Base-by-base conservation (phyloP, 2,113 vertebrate species). In the Zosterops hypoxanthus region DNA sequence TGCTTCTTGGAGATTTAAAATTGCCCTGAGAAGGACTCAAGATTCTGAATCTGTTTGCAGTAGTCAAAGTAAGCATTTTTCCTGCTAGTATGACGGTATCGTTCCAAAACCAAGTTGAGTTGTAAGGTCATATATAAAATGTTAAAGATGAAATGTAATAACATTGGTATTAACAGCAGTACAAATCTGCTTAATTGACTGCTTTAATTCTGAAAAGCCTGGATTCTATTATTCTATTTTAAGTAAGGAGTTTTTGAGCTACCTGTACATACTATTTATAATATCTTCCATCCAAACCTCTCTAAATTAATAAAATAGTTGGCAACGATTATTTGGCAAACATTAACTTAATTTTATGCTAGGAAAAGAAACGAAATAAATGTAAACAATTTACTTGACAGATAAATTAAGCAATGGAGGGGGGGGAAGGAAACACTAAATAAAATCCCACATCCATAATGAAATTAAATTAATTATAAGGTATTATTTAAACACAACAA, bases 191-290 rank as follows among this genome's bases (percentile, higher is more conserved):
- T 60, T 66, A 36, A 72, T 8, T n/a, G 39, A 42, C n/a, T 24
- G 11, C 11, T 77, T 79, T 77, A 53, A 44, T 63, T 90, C 28
- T 72, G 34, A 57, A 24, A 71, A 49, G 12, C 4, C 23, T 59
- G 23, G 57, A 59, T 52, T 73, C 12, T 52, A 7, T 57, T 0
- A 36, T 20, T 66, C 23, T 59, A 24, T 29, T 34, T 44, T 20
- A 59, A 65, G 26, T 47, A 76, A 84, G 7, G 22, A 63, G 46
- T 70, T 17, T 71, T 21, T 87, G 22, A 75, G 8, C 44, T 68
- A 70, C 4, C 5, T 47, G 9, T 36, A 46, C 1, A 1, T 20
- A 36, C 3, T 0, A 0, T 4, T 57, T 86, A 29, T 34, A 80
- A 46, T 8, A 42, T 17, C 46, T 72, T 63, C 36, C 31, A 65